Evolutionary conservation across 1,140 invertebrate species (phyloP).

Genomic region (Mizuhopecten yessoensis): DNA sequence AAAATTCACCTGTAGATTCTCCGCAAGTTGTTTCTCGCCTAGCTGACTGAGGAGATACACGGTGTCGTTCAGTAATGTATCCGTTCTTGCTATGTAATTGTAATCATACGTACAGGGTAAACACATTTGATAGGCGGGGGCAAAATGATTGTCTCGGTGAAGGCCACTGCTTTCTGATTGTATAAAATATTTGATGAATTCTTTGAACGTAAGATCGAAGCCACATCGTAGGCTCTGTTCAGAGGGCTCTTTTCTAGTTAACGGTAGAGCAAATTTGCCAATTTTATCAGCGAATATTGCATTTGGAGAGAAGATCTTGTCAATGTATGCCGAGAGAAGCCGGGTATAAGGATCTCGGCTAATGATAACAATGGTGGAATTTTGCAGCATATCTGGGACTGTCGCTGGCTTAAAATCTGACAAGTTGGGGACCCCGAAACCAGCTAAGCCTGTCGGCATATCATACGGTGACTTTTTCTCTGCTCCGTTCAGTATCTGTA

Average conservation of each 20-base stretch:
- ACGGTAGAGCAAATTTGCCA: constrained; percentile 54
- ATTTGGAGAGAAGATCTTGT: constrained; percentile 66
- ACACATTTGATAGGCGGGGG: constrained; percentile 62
- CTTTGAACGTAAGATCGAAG: constrained; percentile 67
- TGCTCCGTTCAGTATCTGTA: constrained; percentile 49
- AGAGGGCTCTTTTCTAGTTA: constrained; percentile 47
- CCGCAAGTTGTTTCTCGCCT: background rate
- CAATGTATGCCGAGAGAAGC: constrained; percentile 65
- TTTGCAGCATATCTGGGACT: constrained; percentile 10
- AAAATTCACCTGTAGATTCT: constrained; percentile 47
- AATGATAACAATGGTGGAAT: constrained; percentile 61
- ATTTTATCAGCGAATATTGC: constrained; percentile 53
- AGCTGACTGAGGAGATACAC: constrained; percentile 59
- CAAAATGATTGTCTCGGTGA: constrained; percentile 61
- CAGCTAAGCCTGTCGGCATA: constrained; percentile 30
- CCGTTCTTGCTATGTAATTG: constrained; percentile 65
- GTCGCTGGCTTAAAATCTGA: background rate
- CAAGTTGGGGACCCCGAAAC: constrained; percentile 51
- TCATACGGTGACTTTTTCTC: constrained; percentile 53
- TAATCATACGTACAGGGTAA: constrained; percentile 64
- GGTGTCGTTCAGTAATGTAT: constrained; percentile 61
- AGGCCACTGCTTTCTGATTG: constrained; percentile 43
- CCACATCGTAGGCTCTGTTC: constrained; percentile 58
- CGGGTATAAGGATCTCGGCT: constrained; percentile 66
- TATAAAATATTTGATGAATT: constrained; percentile 64